Conservation (phyloP, 2,888 invertebrate genomes). For the Cataglyphis cursor region DNA sequence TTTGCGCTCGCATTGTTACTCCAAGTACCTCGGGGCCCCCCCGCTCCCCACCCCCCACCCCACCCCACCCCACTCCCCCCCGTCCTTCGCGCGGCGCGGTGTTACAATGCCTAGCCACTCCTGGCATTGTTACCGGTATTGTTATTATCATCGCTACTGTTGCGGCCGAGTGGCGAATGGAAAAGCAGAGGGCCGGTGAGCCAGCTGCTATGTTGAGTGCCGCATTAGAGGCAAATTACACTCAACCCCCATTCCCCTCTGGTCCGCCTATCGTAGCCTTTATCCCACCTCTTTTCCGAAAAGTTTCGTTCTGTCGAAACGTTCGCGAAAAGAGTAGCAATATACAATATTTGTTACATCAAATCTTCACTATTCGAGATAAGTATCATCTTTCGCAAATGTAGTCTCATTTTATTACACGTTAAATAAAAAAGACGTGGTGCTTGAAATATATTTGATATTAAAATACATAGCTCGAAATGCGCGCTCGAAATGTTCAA, state of each 20-base stretch:
- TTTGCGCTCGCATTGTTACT: conserved; percentile 85
- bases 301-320: conserved; percentile 1
- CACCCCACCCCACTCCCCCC: conserved; percentile 50
- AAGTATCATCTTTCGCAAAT: neutral
- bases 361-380: neutral
- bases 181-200: conserved; percentile 67
- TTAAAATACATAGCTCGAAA: neutral
- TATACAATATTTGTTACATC: neutral
- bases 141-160: conserved; percentile 86
- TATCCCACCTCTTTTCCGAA: conserved; percentile 22
- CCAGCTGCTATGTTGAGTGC: conserved; percentile 82
- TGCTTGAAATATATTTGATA: neutral
- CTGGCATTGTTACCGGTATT: conserved; percentile 85
- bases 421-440: neutral
- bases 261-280: conserved; percentile 46
- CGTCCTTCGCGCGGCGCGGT: conserved; percentile 70
- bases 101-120: conserved; percentile 82
- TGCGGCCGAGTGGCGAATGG: conserved; percentile 78
- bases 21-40: conserved; percentile 82
- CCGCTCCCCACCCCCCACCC: neutral
- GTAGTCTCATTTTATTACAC: neutral
- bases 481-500: neutral
- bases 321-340: neutral
- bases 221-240: conserved; percentile 84
- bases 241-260: conserved; percentile 71